These are phyloP conservation scores for Echinometra lucunter DNA, from an alignment of 53 echinoderm and acorn worm species.

Conservation along the genomic window DNA sequence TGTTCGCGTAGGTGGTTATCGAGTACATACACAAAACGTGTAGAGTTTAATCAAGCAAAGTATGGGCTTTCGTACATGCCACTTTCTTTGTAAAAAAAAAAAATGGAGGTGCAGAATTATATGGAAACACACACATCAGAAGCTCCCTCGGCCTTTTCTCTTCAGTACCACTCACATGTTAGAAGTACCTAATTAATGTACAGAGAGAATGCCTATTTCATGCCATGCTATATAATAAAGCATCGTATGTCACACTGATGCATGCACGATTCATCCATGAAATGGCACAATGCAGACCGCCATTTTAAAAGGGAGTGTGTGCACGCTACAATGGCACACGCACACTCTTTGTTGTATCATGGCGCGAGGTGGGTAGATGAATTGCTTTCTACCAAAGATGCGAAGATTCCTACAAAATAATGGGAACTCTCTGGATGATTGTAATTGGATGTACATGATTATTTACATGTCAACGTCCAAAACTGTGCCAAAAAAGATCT, in stretches of 20 bases:
- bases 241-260: neutral
- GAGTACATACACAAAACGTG: neutral
- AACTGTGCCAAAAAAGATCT: conserved; percentile 9
- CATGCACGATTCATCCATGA: neutral
- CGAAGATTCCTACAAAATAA: neutral
- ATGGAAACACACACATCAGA: neutral
- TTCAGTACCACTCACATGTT: neutral
- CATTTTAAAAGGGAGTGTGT: conserved; percentile 11
- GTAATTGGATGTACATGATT: neutral
- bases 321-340: neutral
- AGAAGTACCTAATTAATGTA: neutral
- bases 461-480: neutral
- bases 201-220: neutral
- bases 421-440: neutral
- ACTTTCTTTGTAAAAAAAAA: neutral
- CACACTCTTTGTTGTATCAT: neutral
- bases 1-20: neutral
- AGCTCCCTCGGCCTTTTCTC: neutral
- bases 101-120: too few relatives aligned
- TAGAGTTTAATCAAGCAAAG: neutral
- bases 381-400: conserved; percentile 33
- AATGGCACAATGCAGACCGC: conserved; percentile 16
- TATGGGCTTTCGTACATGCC: too few relatives aligned
- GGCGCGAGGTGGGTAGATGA: neutral
- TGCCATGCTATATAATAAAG: neutral